phyloP scores from a whole-genome alignment of 2,113 vertebrate genomes.

The Oreamnos americanus region DNA sequence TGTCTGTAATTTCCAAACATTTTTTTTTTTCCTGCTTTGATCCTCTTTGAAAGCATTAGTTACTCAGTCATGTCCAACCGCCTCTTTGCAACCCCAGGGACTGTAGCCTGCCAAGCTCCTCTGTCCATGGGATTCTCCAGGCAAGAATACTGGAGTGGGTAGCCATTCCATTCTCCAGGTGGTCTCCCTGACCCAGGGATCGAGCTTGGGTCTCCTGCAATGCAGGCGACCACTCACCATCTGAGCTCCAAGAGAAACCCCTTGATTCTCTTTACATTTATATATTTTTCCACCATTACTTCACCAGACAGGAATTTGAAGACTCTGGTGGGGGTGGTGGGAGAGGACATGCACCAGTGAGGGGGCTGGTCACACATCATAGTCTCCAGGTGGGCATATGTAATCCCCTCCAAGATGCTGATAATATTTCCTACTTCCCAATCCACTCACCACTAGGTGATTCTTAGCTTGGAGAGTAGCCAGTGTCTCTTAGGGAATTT shows the following conservation, averaged over 20 bases:
- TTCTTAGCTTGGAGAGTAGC: neutral
- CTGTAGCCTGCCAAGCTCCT: neutral
- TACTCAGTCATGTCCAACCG: neutral
- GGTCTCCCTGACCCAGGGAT: neutral
- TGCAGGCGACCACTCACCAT: neutral
- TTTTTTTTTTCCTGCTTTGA: neutral
- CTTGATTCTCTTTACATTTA: neutral
- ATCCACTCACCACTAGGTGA: neutral
- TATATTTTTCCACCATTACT: neutral
- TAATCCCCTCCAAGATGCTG: neutral
- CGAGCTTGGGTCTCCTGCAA: neutral
- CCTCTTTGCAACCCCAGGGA: neutral
- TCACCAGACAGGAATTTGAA: neutral
- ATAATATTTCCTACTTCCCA: neutral
- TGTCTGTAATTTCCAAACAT: neutral
- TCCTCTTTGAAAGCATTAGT: neutral
- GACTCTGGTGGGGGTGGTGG: neutral
- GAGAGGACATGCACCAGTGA: accelerated
- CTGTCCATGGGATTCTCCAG: neutral
- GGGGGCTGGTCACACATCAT: neutral
- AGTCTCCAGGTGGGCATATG: neutral
- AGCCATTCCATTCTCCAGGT: neutral
- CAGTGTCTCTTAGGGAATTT: neutral
- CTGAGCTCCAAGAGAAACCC: neutral
- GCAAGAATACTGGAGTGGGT: neutral